Evolutionary conservation across 2,113 vertebrate species (phyloP), one percentile per base, ranked within the genome.

Genomic region (Sylvietta virens): DNA sequence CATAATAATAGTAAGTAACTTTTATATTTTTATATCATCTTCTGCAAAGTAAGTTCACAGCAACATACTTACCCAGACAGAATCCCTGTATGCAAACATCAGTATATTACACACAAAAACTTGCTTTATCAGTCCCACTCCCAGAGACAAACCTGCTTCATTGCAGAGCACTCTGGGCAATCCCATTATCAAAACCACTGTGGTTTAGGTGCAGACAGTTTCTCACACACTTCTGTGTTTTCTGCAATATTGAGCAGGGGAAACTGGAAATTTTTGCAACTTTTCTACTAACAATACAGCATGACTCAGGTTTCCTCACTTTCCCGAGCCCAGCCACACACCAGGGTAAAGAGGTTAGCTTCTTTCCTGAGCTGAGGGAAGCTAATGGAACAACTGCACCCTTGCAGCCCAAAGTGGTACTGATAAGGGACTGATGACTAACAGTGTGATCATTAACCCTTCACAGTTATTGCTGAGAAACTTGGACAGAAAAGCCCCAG

Each of bases 181-280:
- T 60, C 86, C 95, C 72, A 2, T 65, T 65, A 71, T 11, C 44
- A 95, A 92, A 96, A 54, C 56, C 47, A 37, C 35, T 27, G 82
- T 15, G 69, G 72, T 88, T 96, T 78, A 67, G 37, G 50, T 30
- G 8, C 64, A 81, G 72, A 76, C 22, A 74, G 72, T 74, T 93
- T 94, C 88, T 93, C 90, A 84, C 30, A 81, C 51, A 19, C 33
- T 88, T 78, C 11, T 65, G 66, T 66, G 44, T 60, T 81, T 71
- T 30, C 45, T 73, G 80, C 73, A 89, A 70, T 79, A 64, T 39
- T 0, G 1, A 88, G 82, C 67, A 81, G 47, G 18, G 45, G 71
- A 82, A 35, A 54, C 33, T 61, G 92, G 95, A 94, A 96, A 94
- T 73, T 94, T 93, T 48, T 83, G 48, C 70, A 88, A 21, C 28